Evolutionary conservation across 1,140 invertebrate genomes (phyloP).

Genomic region (Drosophila navojoa): DNA sequence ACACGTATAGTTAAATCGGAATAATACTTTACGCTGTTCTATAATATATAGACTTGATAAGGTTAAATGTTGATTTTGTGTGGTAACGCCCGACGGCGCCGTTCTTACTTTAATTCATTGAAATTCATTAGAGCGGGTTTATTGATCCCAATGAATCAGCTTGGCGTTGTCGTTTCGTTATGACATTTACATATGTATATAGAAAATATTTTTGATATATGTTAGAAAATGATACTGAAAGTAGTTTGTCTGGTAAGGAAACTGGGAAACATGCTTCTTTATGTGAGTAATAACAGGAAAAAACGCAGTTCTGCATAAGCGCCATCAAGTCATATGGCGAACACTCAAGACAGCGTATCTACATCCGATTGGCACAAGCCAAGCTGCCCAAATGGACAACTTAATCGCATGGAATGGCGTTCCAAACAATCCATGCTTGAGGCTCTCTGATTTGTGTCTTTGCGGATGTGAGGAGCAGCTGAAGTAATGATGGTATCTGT

Average conservation of each 20-base stretch:
- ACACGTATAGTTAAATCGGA: too few relatives aligned
- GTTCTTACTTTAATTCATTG: too few relatives aligned
- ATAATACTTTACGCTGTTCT: too few relatives aligned
- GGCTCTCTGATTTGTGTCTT: conserved; percentile 33
- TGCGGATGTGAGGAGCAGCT: neutral
- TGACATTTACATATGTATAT: too few relatives aligned
- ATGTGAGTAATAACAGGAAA: conserved; percentile 18
- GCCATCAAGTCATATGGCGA: conserved; percentile 29
- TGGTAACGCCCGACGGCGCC: too few relatives aligned
- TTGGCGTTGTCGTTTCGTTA: too few relatives aligned
- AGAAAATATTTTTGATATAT: too few relatives aligned
- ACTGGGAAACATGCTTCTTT: conserved; percentile 49
- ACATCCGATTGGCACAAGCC: conserved; percentile 2
- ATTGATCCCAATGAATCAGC: too few relatives aligned
- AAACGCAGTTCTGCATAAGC: conserved; percentile 29
- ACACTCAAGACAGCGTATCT: conserved; percentile 17
- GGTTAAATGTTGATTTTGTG: too few relatives aligned
- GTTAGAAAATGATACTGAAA: too few relatives aligned
- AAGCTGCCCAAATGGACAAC: conserved; percentile 4
- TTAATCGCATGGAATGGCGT: neutral
- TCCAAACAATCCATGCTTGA: neutral
- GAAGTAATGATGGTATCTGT: conserved; percentile 56
- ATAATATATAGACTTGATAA: too few relatives aligned
- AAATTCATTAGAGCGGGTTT: too few relatives aligned
- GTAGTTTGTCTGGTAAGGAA: conserved; percentile 14